Evolutionary conservation across 2,888 invertebrate genomes (phyloP).

Genomic region (Drosophila paramelanica): DNA sequence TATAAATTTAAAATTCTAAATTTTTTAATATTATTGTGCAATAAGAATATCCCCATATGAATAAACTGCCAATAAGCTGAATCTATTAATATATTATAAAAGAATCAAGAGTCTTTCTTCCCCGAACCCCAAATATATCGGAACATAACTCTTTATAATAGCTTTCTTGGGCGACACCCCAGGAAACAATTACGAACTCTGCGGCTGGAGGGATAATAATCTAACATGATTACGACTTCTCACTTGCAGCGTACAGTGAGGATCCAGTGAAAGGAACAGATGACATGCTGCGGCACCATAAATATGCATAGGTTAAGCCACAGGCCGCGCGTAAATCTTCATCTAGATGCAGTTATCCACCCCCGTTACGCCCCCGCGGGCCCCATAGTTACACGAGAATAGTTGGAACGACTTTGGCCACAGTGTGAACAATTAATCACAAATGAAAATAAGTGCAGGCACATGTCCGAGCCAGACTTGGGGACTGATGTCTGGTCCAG

Average conservation of each 20-base stretch:
- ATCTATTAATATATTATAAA: neutral
- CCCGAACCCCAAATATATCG: neutral
- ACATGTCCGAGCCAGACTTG: constrained; percentile 24
- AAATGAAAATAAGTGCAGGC: constrained; percentile 42
- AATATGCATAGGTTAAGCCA: constrained; percentile 28
- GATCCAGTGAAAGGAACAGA: neutral
- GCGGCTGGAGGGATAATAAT: constrained; percentile 24
- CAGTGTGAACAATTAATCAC: constrained; percentile 74
- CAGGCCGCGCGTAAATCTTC: constrained; percentile 58
- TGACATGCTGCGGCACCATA: constrained; percentile 32
- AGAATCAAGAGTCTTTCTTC: neutral
- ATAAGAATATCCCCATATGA: too few species aligned
- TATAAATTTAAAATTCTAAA: too few species aligned
- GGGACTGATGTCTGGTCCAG: constrained; percentile 23
- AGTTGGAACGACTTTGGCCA: constrained; percentile 36
- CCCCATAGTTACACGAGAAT: constrained; percentile 20
- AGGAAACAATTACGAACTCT: constrained; percentile 26
- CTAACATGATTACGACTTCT: constrained; percentile 25
- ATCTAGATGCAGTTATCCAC: constrained; percentile 44
- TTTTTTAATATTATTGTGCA: too few species aligned
- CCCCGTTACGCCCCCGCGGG: constrained; percentile 24
- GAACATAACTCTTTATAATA: constrained; percentile 7
- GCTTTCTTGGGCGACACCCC: neutral
- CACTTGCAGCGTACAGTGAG: constrained; percentile 10
- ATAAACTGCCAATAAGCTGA: neutral